phyloP scores from a whole-genome alignment of 2,113 vertebrate species.

The Trochalopteron elliotii region DNA sequence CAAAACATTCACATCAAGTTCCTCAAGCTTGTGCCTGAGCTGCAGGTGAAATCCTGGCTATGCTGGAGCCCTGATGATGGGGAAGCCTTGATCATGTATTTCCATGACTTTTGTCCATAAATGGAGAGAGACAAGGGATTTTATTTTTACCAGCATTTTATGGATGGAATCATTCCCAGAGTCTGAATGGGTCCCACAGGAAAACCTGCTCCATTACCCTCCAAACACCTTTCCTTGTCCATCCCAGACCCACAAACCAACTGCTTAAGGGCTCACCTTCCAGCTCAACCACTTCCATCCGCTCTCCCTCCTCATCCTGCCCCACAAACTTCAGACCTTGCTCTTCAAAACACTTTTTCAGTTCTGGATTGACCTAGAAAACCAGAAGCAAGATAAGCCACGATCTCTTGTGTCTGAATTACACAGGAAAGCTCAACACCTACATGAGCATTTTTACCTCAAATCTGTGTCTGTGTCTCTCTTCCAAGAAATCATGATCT shows the following conservation, averaged over 20 bases:
- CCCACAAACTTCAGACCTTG: slow-evolving; percentile 91
- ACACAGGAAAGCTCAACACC: background rate
- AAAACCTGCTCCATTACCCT: background rate
- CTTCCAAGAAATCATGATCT: slow-evolving; percentile 87
- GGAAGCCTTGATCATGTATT: background rate
- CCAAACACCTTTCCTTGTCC: background rate
- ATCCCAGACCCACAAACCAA: background rate
- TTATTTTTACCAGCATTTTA: background rate
- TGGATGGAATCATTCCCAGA: background rate
- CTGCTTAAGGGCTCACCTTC: slow-evolving; percentile 75
- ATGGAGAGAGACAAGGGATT: background rate
- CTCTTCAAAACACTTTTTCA: slow-evolving; percentile 87
- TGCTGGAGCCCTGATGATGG: accelerated
- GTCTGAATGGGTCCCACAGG: background rate
- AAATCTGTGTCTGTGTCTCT: slow-evolving; percentile 93
- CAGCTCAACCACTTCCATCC: slow-evolving; percentile 94
- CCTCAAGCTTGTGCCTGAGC: background rate
- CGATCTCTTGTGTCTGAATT: background rate
- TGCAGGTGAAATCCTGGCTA: background rate
- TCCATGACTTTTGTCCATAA: background rate
- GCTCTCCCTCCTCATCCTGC: slow-evolving; percentile 91
- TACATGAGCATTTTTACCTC: slow-evolving; percentile 76
- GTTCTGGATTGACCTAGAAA: slow-evolving; percentile 90
- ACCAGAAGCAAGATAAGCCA: background rate
- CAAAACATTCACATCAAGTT: background rate